Conservation (phyloP, 2,113 vertebrate species). For the Galeopterus variegatus region DNA sequence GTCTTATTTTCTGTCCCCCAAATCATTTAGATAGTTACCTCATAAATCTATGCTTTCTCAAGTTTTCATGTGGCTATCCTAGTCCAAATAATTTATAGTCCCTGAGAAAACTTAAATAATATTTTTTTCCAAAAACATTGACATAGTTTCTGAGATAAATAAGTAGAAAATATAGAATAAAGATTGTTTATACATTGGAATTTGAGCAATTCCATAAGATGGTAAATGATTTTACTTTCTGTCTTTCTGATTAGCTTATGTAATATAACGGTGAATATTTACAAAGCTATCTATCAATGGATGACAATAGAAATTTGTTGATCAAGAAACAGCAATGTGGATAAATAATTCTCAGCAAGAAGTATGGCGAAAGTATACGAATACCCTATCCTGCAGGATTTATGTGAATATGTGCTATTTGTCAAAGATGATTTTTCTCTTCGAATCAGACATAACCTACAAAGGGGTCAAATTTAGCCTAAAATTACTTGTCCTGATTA, state of each 20-base stretch:
- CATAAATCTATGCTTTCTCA: not conserved
- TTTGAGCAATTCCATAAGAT: not conserved
- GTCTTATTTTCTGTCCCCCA: not conserved
- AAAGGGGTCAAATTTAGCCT: not conserved
- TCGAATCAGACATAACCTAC: not conserved
- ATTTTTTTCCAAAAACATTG: not conserved
- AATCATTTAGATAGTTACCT: not conserved
- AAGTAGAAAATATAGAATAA: not conserved
- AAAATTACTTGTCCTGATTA: not conserved
- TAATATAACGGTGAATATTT: not conserved
- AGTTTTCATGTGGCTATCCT: not conserved
- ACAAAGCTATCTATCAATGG: not conserved
- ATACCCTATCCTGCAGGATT: not conserved
- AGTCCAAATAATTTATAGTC: not conserved
- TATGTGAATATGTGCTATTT: not conserved
- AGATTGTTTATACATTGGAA: not conserved
- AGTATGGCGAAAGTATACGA: not conserved
- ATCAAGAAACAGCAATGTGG: not conserved
- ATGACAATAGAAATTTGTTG: not conserved
- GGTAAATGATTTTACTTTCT: not conserved
- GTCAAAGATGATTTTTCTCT: not conserved
- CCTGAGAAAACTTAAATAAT: not conserved
- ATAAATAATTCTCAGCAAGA: not conserved
- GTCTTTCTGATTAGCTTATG: not conserved
- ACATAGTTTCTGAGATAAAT: not conserved